A percentile compares a stretch with the other conserved stretches of the same genome.
These are phyloP conservation scores for Anguilla rostrata DNA, from an alignment of 2,113 vertebrate genomes.

Conservation along the genomic window DNA sequence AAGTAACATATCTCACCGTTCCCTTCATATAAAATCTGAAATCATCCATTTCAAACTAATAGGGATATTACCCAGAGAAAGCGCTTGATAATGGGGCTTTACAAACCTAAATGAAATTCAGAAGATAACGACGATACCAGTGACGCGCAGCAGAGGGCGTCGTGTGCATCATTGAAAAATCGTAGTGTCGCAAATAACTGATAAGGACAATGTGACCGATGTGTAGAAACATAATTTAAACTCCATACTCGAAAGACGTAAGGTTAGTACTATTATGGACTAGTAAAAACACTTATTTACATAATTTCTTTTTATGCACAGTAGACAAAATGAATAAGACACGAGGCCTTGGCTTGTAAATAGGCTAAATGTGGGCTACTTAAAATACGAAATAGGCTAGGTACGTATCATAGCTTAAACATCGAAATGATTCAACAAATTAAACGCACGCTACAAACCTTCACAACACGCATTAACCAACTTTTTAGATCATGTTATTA, in stretches of 20 bases:
- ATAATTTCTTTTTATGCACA: not conserved
- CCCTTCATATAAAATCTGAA: not conserved
- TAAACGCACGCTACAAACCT: not conserved
- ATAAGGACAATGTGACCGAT: not conserved
- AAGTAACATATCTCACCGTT: not conserved
- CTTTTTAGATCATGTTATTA: not conserved
- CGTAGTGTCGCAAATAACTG: not conserved
- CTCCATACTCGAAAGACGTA: not conserved
- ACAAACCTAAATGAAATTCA: not conserved
- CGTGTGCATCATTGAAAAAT: not conserved
- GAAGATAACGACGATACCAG: not conserved
- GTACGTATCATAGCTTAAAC: too few species aligned
- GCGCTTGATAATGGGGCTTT: not conserved
- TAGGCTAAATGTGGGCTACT: too few species aligned
- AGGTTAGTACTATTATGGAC: not conserved
- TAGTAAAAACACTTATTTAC: not conserved
- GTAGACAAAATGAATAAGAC: too few species aligned
- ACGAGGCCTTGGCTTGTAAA: too few species aligned
- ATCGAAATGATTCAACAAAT: not conserved
- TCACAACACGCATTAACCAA: not conserved
- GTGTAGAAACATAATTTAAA: not conserved
- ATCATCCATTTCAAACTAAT: not conserved
- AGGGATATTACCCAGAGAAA: not conserved
- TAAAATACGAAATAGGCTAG: too few species aligned
- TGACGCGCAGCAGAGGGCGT: conserved; percentile 18